A percentile compares a stretch with the other conserved stretches of the same genome.
Conservation (phyloP, 2,888 invertebrate genomes). For the Xestia sexstrigata region DNA sequence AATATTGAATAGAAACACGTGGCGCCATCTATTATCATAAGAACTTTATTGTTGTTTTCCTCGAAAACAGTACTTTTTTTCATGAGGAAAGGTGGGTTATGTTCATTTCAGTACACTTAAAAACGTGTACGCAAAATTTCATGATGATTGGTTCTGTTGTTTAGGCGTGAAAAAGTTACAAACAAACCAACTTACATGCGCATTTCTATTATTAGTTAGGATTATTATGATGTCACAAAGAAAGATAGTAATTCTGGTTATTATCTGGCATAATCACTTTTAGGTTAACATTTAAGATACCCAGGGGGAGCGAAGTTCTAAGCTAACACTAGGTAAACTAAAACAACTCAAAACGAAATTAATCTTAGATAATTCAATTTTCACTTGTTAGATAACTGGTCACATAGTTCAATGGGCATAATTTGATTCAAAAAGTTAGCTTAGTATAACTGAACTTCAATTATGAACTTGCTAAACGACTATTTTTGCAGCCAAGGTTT, state of each 20-base stretch:
- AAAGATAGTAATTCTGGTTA: background rate
- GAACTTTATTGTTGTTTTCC: too few species aligned
- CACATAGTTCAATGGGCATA: background rate
- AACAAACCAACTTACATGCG: too few species aligned
- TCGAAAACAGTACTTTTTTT: too few species aligned
- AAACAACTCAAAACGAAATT: background rate
- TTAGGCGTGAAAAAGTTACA: too few species aligned
- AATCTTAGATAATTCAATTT: background rate
- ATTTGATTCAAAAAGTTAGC: slow-evolving; percentile 5
- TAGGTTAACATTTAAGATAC: background rate
- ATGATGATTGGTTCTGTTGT: too few species aligned
- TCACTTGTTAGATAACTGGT: background rate
- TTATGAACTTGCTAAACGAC: background rate
- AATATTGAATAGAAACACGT: too few species aligned
- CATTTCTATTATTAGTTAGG: too few species aligned
- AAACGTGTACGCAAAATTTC: too few species aligned
- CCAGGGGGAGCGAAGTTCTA: background rate
- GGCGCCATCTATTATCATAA: too few species aligned
- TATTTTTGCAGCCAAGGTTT: background rate
- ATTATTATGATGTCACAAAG: too few species aligned
- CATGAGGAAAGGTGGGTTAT: too few species aligned
- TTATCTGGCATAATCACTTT: background rate
- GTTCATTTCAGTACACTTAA: too few species aligned
- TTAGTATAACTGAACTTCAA: background rate
- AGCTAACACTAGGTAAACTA: background rate